Base-by-base conservation (phyloP, 2,113 vertebrate genomes). In the Plectropomus leopardus region DNA sequence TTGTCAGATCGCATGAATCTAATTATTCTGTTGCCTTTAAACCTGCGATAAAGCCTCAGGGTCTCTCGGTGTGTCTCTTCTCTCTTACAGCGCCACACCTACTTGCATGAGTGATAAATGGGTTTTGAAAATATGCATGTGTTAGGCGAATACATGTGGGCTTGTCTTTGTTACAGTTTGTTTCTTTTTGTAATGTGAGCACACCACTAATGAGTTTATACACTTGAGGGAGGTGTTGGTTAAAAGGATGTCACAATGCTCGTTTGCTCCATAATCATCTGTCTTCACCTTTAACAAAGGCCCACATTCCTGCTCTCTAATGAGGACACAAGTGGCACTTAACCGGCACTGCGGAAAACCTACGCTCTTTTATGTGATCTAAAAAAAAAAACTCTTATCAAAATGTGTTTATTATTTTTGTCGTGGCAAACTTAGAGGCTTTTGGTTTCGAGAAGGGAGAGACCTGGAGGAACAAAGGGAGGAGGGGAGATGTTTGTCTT, bases 241-340 rank as follows among this genome's bases (percentile, higher is more conserved):
- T 90, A 66, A 84, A 89, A 78, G 80, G 66, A 84, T 85, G 83
- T 75, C 59, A 59, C 65, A 57, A 67, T 72, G 42, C 72, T 54
- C 1, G 3, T 84, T 78, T 77, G 53, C 30, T 36, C 77, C 74
- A 21, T 82, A 63, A 81, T 85, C 60, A 71, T 79, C 59, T 14
- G 34, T 79, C 83, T 72, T 81, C 82, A 85, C 86, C 81, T 89
- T 76, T 48, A 81, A 74, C 78, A 72, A 84, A 87, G 23, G 65
- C 71, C 40, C 40, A 32, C 61, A 50, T 77, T 73, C 55, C 71
- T 64, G 36, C 67, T 82, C 53, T 58, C 30, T 88, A 85, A 92
- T 83, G 84, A 88, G 79, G 42, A 74, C 63, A 48, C 70, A 60
- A 89, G 64, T 84, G 57, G 81, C 76, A 86, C 80, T 82, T 71